Percentiles rank a stretch among this genome's conserved stretches.
These are phyloP conservation scores for Melierax canorus DNA, from an alignment of 2,113 vertebrate species.

Conservation along the genomic window DNA sequence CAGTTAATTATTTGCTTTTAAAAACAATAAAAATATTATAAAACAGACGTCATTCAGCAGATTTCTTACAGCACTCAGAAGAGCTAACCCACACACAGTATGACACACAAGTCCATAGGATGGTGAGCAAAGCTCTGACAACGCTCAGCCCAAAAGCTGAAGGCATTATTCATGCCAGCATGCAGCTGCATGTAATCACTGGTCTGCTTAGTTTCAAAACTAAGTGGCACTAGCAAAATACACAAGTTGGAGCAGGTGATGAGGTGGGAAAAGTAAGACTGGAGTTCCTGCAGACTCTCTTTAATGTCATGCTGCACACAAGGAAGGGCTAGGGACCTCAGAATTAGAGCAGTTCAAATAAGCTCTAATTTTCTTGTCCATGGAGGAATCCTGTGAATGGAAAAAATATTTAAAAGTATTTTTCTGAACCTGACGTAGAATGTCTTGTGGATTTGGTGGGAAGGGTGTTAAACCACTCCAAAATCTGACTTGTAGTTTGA, in stretches of 20 bases:
- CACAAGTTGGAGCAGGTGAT: constrained; percentile 25
- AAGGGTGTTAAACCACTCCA: background rate
- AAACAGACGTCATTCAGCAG: background rate
- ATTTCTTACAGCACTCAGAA: background rate
- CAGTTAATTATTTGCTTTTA: background rate
- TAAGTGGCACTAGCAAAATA: constrained; percentile 31
- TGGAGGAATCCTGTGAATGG: background rate
- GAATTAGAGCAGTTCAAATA: background rate
- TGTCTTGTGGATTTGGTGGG: background rate
- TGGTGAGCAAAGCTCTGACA: background rate
- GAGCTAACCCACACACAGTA: background rate
- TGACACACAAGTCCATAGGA: background rate
- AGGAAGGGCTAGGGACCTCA: background rate
- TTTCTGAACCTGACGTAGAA: background rate
- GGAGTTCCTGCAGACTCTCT: background rate
- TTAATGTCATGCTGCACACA: background rate
- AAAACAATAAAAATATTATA: background rate
- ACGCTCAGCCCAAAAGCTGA: background rate
- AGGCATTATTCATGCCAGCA: constrained; percentile 25
- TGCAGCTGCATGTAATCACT: constrained; percentile 18
- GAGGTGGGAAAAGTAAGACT: constrained; percentile 5
- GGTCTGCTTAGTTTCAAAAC: constrained; percentile 48
- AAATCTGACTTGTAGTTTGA: background rate
- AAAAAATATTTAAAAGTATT: background rate
- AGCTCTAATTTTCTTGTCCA: background rate